Base-by-base conservation (phyloP, 2,113 vertebrate species). In the Ornithorhynchus anatinus region DNA sequence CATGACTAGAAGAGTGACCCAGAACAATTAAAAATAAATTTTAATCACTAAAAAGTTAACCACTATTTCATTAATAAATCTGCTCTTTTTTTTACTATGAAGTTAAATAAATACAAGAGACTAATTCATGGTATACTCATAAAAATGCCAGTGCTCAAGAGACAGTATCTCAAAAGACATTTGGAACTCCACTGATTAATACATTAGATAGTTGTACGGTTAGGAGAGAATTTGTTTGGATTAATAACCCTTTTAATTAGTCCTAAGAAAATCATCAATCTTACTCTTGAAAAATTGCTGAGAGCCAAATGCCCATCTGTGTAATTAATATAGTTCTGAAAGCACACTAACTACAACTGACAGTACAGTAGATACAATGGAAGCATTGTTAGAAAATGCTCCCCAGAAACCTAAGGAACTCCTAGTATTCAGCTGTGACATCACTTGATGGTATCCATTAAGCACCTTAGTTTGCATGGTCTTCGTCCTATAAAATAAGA, bases 191-290 rank as follows among this genome's bases (percentile, higher is more conserved):
- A 81, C 81, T 84, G 81, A 91, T 91, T 91, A 92, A 72, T 88
- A 89, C 89, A 89, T 85, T 87, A 84, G 85, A 89, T 84, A 89
- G 80, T 77, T 90, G 67, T 83, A 91, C 59, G 82, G 75, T 81
- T 86, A 82, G 72, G 82, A 91, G 62, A 84, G 7, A 87, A 89
- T 77, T 81, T 93, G 88, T 93, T 90, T 89, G 82, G 80, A 91
- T 91, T 92, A 92, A 93, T 91, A 92, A 89, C 81, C 72, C 72
- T 78, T 72, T 70, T 91, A 91, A 94, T 92, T 91, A 91, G 85
- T 90, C 79, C 60, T 87, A 85, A 60, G 70, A 87, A 91, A 92
- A 82, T 82, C 68, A 87, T 77, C 70, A 90, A 79, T 58, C 63
- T 2, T 59, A 75, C 8, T 86, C 68, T 7, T 73, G 72, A 90